phyloP scores from a whole-genome alignment of 2,113 vertebrate species.

The Ctenomys sociabilis region DNA sequence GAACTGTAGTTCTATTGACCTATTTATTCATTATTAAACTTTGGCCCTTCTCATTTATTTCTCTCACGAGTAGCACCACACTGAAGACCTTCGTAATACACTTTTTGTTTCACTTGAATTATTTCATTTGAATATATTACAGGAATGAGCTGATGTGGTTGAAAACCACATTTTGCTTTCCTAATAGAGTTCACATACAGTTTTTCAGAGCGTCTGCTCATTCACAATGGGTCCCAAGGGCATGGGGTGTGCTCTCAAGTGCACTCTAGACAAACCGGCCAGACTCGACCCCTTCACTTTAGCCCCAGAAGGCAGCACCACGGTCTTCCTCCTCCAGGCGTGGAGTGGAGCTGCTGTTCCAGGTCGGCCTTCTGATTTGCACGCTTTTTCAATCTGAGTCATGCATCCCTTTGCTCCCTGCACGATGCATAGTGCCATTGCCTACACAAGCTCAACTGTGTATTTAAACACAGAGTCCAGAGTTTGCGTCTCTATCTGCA shows the following conservation, averaged over 20 bases:
- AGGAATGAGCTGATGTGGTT: background rate
- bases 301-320: background rate
- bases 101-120: conserved; percentile 1
- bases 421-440: background rate
- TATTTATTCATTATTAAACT: background rate
- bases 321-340: background rate
- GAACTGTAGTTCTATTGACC: background rate
- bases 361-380: background rate
- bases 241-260: background rate
- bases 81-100: background rate
- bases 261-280: background rate
- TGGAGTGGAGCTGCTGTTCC: background rate
- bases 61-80: background rate
- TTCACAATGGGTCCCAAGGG: background rate
- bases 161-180: background rate
- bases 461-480: background rate
- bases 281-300: background rate
- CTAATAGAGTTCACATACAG: background rate
- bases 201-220: background rate
- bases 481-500: background rate
- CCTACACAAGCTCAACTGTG: background rate
- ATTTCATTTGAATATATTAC: background rate
- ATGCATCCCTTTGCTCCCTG: background rate
- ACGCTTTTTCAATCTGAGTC: background rate
- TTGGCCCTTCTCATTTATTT: background rate